Percentiles rank a stretch among this genome's conserved stretches.
These are phyloP conservation scores for Holocentrus rufus DNA, from an alignment of 2,797 vertebrate species.

Conservation along the genomic window DNA sequence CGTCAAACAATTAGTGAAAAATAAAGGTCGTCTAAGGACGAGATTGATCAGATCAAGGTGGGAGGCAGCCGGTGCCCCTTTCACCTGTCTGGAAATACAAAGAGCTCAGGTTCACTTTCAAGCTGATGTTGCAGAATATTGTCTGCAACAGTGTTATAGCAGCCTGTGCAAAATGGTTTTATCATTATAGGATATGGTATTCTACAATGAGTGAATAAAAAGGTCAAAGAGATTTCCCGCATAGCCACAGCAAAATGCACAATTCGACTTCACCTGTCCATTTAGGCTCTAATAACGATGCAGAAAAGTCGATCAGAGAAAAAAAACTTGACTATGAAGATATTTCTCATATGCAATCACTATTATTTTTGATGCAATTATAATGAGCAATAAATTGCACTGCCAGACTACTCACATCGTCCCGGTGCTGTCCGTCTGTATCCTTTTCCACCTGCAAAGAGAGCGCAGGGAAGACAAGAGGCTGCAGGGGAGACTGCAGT, in stretches of 20 bases:
- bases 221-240: background rate
- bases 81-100: no score
- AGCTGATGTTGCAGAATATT: background rate
- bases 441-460: constrained; percentile 51
- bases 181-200: background rate
- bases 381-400: background rate
- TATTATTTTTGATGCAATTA: background rate
- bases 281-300: constrained; percentile 6
- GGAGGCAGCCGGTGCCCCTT: no score
- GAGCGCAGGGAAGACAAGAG: constrained; percentile 54
- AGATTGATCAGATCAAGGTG: background rate
- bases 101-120: background rate
- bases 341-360: background rate
- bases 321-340: background rate
- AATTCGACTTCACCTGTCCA: constrained; percentile 25
- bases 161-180: background rate
- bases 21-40: background rate
- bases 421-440: constrained; percentile 1
- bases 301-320: constrained; percentile 34
- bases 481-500: constrained; percentile 51
- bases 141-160: background rate
- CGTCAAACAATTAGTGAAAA: background rate
- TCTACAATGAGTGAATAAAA: background rate
- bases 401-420: constrained; percentile 72
- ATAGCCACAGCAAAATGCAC: background rate